These are phyloP conservation scores for Potorous gilbertii DNA, from an alignment of 2,797 vertebrate genomes.

Conservation along the genomic window DNA sequence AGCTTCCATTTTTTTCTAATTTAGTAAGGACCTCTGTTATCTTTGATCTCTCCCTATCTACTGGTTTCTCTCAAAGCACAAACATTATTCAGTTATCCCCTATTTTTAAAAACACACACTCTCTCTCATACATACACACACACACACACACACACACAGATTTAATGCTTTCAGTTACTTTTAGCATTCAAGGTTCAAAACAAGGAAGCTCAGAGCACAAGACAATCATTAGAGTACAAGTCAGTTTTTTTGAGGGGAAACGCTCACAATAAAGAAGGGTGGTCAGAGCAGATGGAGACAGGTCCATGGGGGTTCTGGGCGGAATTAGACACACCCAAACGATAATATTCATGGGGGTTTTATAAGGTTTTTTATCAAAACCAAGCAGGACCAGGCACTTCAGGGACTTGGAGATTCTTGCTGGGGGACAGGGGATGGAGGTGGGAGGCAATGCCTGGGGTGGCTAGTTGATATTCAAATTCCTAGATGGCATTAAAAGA, in stretches of 20 bases:
- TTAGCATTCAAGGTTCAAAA: background rate
- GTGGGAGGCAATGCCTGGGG: background rate
- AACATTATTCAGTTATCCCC: background rate
- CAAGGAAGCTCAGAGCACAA: background rate
- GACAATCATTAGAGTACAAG: background rate
- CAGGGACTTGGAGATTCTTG: background rate
- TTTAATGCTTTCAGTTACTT: background rate
- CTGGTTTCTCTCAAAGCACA: background rate
- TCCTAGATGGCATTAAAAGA: background rate
- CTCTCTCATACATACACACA: no score
- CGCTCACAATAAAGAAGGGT: background rate
- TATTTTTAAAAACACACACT: background rate
- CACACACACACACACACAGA: no score
- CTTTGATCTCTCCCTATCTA: background rate
- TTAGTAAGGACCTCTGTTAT: background rate
- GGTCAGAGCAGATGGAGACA: background rate
- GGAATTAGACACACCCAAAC: background rate
- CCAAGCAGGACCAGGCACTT: background rate
- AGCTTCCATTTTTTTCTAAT: background rate
- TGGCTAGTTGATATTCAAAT: background rate
- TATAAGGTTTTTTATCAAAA: background rate
- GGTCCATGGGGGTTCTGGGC: background rate
- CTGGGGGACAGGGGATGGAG: background rate
- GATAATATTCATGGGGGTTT: background rate
- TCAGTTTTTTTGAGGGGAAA: background rate